Conservation (phyloP, 2,797 vertebrate species). For the Parambassis ranga region DNA sequence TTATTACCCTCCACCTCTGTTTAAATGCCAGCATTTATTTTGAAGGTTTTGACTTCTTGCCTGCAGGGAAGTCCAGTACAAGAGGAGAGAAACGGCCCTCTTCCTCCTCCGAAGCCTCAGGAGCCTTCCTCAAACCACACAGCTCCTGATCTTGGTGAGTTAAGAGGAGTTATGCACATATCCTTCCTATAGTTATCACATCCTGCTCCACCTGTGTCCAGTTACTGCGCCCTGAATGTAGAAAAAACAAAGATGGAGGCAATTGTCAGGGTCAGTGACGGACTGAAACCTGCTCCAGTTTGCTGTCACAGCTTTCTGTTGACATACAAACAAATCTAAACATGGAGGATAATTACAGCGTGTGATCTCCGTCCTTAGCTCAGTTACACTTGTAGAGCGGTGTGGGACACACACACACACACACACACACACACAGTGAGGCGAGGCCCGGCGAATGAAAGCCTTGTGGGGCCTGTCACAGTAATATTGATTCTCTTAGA, state of each 20-base stretch:
- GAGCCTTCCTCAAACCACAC: slow-evolving; percentile 74
- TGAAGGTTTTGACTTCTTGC: neutral
- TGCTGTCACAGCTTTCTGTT: no score
- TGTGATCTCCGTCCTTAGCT: neutral
- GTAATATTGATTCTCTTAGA: slow-evolving; percentile 31
- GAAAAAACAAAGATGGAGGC: no score
- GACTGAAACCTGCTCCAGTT: no score
- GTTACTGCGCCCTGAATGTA: no score
- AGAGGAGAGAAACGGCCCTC: slow-evolving; percentile 88
- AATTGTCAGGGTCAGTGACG: no score
- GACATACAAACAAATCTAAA: neutral
- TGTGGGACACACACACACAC: no score
- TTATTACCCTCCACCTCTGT: no score
- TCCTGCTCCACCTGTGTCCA: no score
- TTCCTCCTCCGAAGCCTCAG: slow-evolving; percentile 75
- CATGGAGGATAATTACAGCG: neutral
- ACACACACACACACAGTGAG: no score
- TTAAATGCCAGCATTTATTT: no score
- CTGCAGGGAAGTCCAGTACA: slow-evolving; percentile 60
- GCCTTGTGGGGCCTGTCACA: slow-evolving; percentile 13
- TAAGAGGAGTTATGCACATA: neutral
- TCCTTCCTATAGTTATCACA: no score
- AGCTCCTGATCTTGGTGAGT: slow-evolving; percentile 63
- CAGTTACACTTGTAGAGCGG: neutral
- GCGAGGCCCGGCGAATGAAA: neutral